These are phyloP conservation scores for Drosophila prosaltans DNA, from an alignment of 1,140 invertebrate species.

Conservation along the genomic window DNA sequence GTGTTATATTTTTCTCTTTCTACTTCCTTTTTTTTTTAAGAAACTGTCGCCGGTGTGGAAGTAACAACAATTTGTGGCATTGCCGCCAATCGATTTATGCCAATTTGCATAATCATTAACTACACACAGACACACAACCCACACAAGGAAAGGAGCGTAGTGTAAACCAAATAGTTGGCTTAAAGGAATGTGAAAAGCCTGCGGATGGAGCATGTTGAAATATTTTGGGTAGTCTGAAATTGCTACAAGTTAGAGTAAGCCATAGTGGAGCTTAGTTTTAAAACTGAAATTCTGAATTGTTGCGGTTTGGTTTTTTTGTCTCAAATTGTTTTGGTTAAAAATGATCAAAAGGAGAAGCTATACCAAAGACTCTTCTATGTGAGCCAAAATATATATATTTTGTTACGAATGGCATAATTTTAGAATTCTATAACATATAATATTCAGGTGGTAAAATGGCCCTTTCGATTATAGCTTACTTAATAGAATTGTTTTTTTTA, in stretches of 20 bases:
- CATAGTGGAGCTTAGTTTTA: too few relatives aligned
- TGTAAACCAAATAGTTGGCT: background rate
- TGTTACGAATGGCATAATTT: too few relatives aligned
- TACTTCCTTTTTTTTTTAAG: constrained; percentile 7
- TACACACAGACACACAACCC: constrained; percentile 45
- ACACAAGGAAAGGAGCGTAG: background rate
- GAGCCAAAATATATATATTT: too few relatives aligned
- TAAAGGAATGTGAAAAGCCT: background rate
- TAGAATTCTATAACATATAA: too few relatives aligned
- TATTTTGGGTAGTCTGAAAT: background rate
- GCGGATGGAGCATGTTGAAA: background rate
- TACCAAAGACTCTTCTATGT: too few relatives aligned
- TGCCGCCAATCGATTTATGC: constrained; percentile 73
- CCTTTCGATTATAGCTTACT: too few relatives aligned
- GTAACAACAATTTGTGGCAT: constrained; percentile 60
- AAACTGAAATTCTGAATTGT: too few relatives aligned
- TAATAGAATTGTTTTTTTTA: too few relatives aligned
- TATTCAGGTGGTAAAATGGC: too few relatives aligned
- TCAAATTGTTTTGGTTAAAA: too few relatives aligned
- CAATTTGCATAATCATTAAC: constrained; percentile 81
- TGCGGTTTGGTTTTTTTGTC: too few relatives aligned
- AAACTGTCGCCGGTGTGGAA: constrained; percentile 49
- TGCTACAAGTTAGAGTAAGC: background rate
- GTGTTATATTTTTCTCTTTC: background rate
- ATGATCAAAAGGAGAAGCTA: too few relatives aligned